Evolutionary conservation across 2,113 vertebrate genomes (phyloP).

Genomic region (Notarius lentiginosus): DNA sequence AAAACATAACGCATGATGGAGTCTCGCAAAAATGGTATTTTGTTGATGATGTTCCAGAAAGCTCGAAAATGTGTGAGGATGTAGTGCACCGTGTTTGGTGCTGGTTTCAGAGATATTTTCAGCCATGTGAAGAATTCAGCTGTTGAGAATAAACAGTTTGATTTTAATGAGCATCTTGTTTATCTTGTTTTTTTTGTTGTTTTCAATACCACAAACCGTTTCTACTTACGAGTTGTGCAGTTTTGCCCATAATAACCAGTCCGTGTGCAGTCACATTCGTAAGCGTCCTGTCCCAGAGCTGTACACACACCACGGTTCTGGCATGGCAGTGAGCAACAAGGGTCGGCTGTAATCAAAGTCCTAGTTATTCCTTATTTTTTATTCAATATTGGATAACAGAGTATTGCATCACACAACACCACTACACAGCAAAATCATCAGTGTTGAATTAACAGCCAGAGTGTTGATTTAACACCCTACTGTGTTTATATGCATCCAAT

Average conservation of each 20-base stretch:
- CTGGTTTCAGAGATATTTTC: slow-evolving; percentile 81
- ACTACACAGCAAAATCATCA: too few relatives aligned
- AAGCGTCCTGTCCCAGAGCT: slow-evolving; percentile 70
- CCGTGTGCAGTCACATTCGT: slow-evolving; percentile 91
- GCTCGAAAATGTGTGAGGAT: slow-evolving; percentile 92
- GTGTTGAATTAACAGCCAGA: too few relatives aligned
- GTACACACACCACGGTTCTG: slow-evolving; percentile 89
- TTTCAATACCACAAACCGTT: not conserved
- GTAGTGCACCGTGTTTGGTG: slow-evolving; percentile 88
- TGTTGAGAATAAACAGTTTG: slow-evolving; percentile 56
- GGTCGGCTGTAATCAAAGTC: slow-evolving; percentile 74
- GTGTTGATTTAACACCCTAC: too few relatives aligned
- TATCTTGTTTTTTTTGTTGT: not conserved
- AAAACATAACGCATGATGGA: slow-evolving; percentile 92
- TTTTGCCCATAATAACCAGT: slow-evolving; percentile 89
- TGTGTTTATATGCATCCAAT: too few relatives aligned
- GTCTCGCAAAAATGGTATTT: slow-evolving; percentile 82
- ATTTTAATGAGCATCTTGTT: not conserved
- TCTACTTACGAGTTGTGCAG: slow-evolving; percentile 84
- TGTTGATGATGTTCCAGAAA: slow-evolving; percentile 93
- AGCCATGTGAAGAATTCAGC: slow-evolving; percentile 89
- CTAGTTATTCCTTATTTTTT: not conserved
- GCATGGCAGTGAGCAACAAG: slow-evolving; percentile 91
- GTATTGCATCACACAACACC: not conserved
- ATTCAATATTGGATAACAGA: not conserved